A percentile compares a stretch with the other conserved stretches of the same genome.
phyloP scores from a whole-genome alignment of 2,113 vertebrate genomes.

The Chlamydotis undulata region DNA sequence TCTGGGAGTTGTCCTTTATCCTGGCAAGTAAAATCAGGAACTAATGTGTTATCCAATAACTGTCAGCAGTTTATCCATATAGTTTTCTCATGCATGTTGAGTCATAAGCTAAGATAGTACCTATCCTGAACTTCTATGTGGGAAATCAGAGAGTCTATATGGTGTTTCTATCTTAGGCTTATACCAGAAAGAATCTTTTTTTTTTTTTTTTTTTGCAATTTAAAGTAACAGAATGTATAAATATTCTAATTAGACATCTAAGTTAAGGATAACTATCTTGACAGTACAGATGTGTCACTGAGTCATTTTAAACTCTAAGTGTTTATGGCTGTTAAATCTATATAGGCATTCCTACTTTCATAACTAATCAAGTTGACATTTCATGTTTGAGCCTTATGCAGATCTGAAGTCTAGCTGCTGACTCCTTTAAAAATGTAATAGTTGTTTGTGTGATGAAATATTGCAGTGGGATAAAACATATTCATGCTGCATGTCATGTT shows the following conservation, averaged over 20 bases:
- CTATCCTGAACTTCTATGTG: neutral
- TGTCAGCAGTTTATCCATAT: neutral
- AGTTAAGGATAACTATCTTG: constrained; percentile 57
- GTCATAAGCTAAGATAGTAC: neutral
- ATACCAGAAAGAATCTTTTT: neutral
- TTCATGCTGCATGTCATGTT: neutral
- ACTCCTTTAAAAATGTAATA: constrained; percentile 4
- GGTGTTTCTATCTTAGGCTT: constrained; percentile 15
- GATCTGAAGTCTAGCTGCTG: constrained; percentile 18
- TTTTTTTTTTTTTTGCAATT: neutral
- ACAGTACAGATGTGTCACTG: constrained; percentile 63
- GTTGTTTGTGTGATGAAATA: neutral
- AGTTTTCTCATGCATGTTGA: neutral
- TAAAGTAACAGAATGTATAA: constrained; percentile 27
- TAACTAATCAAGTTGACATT: constrained; percentile 60
- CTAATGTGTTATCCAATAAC: neutral
- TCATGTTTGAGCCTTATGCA: constrained; percentile 8
- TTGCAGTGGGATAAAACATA: neutral
- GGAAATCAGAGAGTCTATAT: neutral
- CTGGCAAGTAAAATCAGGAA: neutral
- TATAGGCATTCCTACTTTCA: constrained; percentile 25
- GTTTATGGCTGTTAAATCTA: constrained; percentile 34
- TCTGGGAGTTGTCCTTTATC: neutral
- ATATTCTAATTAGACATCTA: constrained; percentile 60
- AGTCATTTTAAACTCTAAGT: constrained; percentile 53